These are phyloP conservation scores for Tachina lurida DNA, from an alignment of 2,888 invertebrate genomes.

Conservation along the genomic window DNA sequence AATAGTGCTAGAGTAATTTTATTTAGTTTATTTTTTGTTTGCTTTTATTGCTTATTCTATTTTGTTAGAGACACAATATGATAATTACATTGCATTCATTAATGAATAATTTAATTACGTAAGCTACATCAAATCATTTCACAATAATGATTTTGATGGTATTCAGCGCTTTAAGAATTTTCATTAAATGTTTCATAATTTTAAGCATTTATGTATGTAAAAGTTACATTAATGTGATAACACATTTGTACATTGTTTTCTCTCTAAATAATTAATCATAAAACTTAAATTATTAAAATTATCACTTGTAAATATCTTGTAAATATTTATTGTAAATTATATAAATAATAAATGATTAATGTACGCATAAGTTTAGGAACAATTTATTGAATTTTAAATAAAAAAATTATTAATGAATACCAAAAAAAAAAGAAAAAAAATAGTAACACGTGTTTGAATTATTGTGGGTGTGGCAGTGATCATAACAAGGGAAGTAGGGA, in stretches of 20 bases:
- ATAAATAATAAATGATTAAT: slow-evolving; percentile 32
- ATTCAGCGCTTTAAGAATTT: neutral
- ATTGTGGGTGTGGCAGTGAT: neutral
- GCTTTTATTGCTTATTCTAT: slow-evolving; percentile 13
- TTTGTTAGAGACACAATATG: neutral
- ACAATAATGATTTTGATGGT: neutral
- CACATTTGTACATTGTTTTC: slow-evolving; percentile 15
- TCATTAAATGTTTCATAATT: slow-evolving; percentile 1
- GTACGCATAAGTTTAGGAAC: slow-evolving; percentile 58
- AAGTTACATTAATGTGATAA: slow-evolving; percentile 75
- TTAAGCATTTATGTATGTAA: slow-evolving; percentile 1
- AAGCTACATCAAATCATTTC: slow-evolving; percentile 16
- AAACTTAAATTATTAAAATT: slow-evolving; percentile 10
- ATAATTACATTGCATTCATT: neutral
- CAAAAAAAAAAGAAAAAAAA: slow-evolving; percentile 43
- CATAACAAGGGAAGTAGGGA: neutral
- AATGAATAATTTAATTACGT: slow-evolving; percentile 7
- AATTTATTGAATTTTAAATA: slow-evolving; percentile 69
- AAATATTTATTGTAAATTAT: slow-evolving; percentile 66
- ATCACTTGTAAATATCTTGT: slow-evolving; percentile 46
- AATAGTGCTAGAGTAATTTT: neutral
- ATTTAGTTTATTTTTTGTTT: slow-evolving; percentile 11
- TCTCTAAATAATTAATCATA: slow-evolving; percentile 7
- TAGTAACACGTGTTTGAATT: neutral
- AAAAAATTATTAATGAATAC: slow-evolving; percentile 41